These are phyloP conservation scores for Notechis scutatus DNA, from an alignment of 2,113 vertebrate species.

Conservation along the genomic window DNA sequence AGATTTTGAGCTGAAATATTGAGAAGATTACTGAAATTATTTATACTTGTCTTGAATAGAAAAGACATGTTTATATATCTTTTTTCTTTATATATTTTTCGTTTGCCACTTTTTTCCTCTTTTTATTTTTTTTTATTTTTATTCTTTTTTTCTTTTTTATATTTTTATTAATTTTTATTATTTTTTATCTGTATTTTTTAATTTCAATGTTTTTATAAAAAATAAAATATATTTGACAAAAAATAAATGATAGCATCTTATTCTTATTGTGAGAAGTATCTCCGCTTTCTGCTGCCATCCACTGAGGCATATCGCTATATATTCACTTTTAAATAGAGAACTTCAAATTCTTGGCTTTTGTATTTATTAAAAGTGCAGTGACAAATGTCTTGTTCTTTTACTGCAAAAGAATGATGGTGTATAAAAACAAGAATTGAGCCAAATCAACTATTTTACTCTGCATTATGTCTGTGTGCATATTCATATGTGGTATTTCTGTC, in stretches of 20 bases:
- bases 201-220: neutral
- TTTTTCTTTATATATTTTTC: too few species aligned
- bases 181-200: neutral
- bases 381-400: conserved; percentile 21
- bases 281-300: neutral
- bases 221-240: neutral
- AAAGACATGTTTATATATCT: too few species aligned
- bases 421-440: conserved; percentile 51
- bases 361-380: neutral
- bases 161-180: neutral
- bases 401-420: conserved; percentile 32
- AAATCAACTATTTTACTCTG: conserved; percentile 33
- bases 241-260: neutral
- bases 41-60: too few species aligned
- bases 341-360: conserved; percentile 9
- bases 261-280: neutral
- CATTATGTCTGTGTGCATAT: neutral
- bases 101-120: too few species aligned
- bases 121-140: too few species aligned
- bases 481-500: conserved; percentile 23
- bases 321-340: neutral
- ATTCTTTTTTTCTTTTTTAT: too few species aligned
- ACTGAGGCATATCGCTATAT: too few species aligned
- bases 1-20: too few species aligned
- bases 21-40: too few species aligned